Base-by-base conservation (phyloP, 2,888 invertebrate species). In the Craniophora ligustri region DNA sequence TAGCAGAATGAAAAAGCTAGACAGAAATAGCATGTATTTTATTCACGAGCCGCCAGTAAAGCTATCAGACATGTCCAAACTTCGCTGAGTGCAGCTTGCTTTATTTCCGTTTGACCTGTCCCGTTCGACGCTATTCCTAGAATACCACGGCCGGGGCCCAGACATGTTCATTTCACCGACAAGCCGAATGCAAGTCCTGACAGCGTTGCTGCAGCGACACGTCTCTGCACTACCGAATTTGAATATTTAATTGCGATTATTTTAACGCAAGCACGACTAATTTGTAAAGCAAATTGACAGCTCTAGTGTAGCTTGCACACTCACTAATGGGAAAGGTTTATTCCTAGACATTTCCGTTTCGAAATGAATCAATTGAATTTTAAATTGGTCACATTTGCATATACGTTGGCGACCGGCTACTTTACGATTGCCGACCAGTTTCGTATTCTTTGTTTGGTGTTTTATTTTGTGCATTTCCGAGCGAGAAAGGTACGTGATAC, bases 31-130 rank as follows among this genome's bases (percentile, higher is more conserved):
- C 77, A 70, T 84, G 79, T 88, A 88, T 88, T 88, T 90, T 88
- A 90, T 90, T 90, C 89, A 90, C 77, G 79, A 87, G 85, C 86
- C 82, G 85, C 84, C 85, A 82, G 84, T 79, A 79, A 79, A 85
- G 84, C 88, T 87, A 88, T 89, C 87, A 88, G 90, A 89, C 89
- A 87, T 87, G 91, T 91, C 88, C 87, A 88, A 91, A 91, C 82
- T 92, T 87, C 79, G 85, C 79, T 86, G 88, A 90, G 89, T 88
- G 88, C 88, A 89, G 88, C 81, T 82, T 84, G 89, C 87, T 91
- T 90, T 92, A 91, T 91, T 91, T 92, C 90, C 91, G 91, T 89
- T 89, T 86, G 91, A 91, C 87, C 90, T 86, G 89, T 87, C 89
- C 81, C 86, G 87, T 84, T 89, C 86, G 86, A 88, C 78, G 85